These are phyloP conservation scores for Batillaria attramentaria DNA, from an alignment of 1,140 invertebrate genomes.

Conservation along the genomic window DNA sequence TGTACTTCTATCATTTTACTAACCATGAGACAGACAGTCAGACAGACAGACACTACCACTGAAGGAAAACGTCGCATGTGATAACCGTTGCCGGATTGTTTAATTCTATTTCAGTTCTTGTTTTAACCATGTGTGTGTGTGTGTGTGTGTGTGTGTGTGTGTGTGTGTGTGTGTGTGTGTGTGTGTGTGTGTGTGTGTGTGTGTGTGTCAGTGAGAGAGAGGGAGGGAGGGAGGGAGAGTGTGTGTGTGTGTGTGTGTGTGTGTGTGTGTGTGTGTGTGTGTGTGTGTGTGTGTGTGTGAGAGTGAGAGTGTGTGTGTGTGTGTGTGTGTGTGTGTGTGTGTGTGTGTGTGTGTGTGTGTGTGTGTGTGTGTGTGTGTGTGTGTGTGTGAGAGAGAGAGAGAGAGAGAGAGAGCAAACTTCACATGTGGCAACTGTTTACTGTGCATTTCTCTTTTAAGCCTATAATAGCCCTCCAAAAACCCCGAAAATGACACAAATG, in stretches of 20 bases:
- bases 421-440: too few species aligned
- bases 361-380: too few species aligned
- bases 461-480: too few species aligned
- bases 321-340: neutral
- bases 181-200: neutral
- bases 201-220: neutral
- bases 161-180: neutral
- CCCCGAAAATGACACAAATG: too few species aligned
- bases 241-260: constrained; percentile 16
- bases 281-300: neutral
- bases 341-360: neutral
- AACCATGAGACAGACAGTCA: too few species aligned
- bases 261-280: constrained; percentile 16
- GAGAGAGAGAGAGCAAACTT: too few species aligned
- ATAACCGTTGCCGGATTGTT: neutral
- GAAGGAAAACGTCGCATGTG: too few species aligned
- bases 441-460: too few species aligned
- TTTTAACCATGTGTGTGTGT: neutral
- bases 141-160: constrained; percentile 14
- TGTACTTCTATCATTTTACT: too few species aligned
- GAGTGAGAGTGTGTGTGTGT: neutral
- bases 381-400: too few species aligned
- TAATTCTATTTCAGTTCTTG: neutral
- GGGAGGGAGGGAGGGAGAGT: neutral
- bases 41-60: too few species aligned